Evolutionary conservation across 35 echinoderm and acorn worm genomes (phyloP).

Genomic region (Anneissia japonica): DNA sequence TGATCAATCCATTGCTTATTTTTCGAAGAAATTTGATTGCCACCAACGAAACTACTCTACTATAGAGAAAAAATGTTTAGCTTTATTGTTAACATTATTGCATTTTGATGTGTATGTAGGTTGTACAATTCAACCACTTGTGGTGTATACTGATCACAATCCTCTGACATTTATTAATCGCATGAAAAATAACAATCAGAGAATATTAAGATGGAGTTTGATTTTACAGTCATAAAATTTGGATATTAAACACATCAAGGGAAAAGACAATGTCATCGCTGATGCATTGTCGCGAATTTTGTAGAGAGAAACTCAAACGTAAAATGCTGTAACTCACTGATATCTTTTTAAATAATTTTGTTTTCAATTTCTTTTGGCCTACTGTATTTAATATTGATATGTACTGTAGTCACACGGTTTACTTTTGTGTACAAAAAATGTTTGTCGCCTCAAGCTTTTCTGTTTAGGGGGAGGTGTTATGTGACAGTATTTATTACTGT

Average conservation of each 20-base stretch:
- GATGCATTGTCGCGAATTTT: conserved; percentile 23
- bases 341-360: no score
- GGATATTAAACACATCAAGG: not conserved
- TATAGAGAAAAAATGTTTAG: conserved; percentile 30
- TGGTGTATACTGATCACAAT: conserved; percentile 14
- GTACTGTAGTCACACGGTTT: no score
- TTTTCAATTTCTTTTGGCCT: no score
- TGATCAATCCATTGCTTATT: conserved; percentile 13
- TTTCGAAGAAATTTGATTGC: conserved; percentile 29
- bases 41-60: conserved; percentile 32
- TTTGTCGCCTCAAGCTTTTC: no score
- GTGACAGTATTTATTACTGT: no score
- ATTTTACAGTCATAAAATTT: conserved; percentile 8
- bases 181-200: conserved; percentile 21
- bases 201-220: conserved; percentile 12
- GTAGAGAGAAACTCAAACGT: no score
- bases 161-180: not conserved
- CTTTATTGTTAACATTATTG: conserved; percentile 15
- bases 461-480: no score
- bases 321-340: no score
- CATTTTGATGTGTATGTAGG: conserved; percentile 51
- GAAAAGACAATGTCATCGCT: conserved; percentile 5
- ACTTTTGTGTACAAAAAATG: no score
- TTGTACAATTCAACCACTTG: no score
- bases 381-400: no score